Conservation (phyloP, 1,140 invertebrate species). For the Trichomalopsis sarcophagae region DNA sequence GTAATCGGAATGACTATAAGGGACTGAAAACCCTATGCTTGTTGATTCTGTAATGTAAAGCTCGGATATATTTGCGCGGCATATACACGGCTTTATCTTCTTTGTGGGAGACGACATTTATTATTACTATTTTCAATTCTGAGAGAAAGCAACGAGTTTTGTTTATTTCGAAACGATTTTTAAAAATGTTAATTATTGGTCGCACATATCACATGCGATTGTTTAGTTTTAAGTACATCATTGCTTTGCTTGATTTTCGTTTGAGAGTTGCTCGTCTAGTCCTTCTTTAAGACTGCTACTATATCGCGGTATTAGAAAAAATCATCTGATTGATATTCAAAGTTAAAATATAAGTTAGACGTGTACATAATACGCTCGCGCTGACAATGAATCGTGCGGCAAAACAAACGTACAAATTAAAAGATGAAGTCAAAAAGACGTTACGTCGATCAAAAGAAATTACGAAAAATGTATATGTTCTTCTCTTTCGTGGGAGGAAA, state of each 20-base stretch:
- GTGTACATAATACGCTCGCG: not conserved
- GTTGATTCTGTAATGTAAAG: not conserved
- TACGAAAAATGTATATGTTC: not conserved
- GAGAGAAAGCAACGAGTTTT: not conserved
- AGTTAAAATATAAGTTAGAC: not conserved
- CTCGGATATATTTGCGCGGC: not conserved
- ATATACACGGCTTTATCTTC: not conserved
- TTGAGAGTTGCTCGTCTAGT: not conserved
- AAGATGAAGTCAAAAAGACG: not conserved
- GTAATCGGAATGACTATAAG: constrained; percentile 5
- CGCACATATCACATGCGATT: not conserved
- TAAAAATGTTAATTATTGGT: not conserved
- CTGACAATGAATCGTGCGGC: not conserved
- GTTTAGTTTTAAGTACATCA: not conserved
- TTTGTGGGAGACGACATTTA: not conserved
- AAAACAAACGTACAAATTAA: not conserved
- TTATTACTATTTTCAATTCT: not conserved
- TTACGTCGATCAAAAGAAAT: too few species aligned
- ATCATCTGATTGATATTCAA: not conserved
- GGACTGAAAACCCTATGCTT: not conserved
- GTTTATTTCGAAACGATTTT: not conserved
- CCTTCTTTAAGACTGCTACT: not conserved
- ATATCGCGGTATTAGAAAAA: not conserved
- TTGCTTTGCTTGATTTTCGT: not conserved
- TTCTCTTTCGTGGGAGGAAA: not conserved